Evolutionary conservation across 2,888 invertebrate genomes (phyloP).

Genomic region (Tetanocera ferruginea): DNA sequence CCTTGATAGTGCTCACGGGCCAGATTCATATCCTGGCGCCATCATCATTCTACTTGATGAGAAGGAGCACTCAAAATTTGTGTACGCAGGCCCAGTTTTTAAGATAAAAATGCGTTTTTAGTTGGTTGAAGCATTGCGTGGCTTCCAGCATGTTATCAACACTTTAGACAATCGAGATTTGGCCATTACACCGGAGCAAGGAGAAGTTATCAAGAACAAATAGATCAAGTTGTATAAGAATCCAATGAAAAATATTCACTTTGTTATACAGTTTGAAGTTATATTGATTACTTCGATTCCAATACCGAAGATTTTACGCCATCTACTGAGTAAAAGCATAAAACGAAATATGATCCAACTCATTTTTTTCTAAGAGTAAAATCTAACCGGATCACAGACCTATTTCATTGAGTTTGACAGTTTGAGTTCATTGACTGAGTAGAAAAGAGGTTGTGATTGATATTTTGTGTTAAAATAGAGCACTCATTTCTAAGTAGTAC

Average conservation of each 20-base stretch:
- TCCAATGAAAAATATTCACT: constrained; percentile 90
- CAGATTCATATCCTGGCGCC: constrained; percentile 93
- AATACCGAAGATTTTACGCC: too few species aligned
- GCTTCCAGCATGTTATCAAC: constrained; percentile 88
- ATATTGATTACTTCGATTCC: constrained; percentile 86
- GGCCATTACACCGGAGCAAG: constrained; percentile 85
- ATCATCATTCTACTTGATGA: constrained; percentile 96
- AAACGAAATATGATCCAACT: too few species aligned
- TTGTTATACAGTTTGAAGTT: constrained; percentile 93
- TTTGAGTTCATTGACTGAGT: too few species aligned
- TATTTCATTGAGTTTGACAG: too few species aligned
- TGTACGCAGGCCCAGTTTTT: constrained; percentile 79
- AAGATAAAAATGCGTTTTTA: constrained; percentile 87
- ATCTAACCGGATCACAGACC: too few species aligned
- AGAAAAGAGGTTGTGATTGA: too few species aligned
- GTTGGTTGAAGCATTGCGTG: constrained; percentile 94
- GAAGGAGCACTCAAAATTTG: constrained; percentile 86
- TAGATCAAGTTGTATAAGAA: constrained; percentile 93
- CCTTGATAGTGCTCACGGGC: constrained; percentile 97
- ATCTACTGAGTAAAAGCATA: too few species aligned
- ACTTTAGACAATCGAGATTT: constrained; percentile 93
- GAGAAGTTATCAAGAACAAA: constrained; percentile 91
- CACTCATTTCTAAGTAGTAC: too few species aligned
- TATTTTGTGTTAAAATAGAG: too few species aligned
- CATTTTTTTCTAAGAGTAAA: too few species aligned